Conservation (phyloP, 2,113 vertebrate genomes). For the Trichechus manatus region DNA sequence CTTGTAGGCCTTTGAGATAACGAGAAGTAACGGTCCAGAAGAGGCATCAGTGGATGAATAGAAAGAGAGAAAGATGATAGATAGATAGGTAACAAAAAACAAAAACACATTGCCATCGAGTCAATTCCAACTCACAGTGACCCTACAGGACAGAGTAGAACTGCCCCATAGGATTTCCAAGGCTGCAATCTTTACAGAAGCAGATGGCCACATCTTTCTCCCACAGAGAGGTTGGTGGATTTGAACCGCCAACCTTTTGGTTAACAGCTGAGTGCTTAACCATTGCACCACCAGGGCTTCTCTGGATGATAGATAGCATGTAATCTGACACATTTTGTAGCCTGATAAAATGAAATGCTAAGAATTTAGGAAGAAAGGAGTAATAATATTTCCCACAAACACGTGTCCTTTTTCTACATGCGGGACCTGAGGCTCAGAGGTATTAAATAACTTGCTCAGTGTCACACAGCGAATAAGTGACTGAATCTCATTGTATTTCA, state of each 20-base stretch:
- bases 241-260: not conserved
- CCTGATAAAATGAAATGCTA: conserved; percentile 41
- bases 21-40: not conserved
- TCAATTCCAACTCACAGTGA: too few species aligned
- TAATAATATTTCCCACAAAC: not conserved
- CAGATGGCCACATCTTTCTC: too few species aligned
- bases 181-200: too few species aligned
- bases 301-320: not conserved
- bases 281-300: not conserved
- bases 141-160: too few species aligned
- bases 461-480: not conserved
- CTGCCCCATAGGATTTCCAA: too few species aligned
- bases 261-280: not conserved
- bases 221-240: not conserved
- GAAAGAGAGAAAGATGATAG: too few species aligned
- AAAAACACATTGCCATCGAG: too few species aligned
- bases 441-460: not conserved
- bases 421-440: not conserved
- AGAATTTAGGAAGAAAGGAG: not conserved
- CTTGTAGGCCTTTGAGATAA: not conserved
- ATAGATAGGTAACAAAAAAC: not conserved
- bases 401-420: not conserved
- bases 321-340: not conserved
- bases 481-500: not conserved
- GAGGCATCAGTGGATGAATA: conserved; percentile 12